Evolutionary conservation across 2,888 invertebrate species (phyloP).

Genomic region (Leistus spinibarbis): DNA sequence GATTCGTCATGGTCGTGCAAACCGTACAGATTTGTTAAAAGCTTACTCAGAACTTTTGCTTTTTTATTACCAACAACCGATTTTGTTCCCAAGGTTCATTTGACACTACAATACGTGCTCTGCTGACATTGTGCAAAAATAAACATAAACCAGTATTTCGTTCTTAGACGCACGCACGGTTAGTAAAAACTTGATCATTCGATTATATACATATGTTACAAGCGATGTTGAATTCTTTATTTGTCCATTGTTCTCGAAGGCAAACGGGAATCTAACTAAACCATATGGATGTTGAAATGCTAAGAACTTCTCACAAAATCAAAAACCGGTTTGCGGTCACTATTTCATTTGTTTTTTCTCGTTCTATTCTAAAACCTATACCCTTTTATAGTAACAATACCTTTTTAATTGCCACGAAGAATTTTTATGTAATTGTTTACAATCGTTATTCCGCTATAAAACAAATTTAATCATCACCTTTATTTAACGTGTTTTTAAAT

Average conservation of each 20-base stretch:
- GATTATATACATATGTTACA: not conserved
- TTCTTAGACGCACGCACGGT: not conserved
- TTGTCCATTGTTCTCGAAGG: slow-evolving; percentile 33
- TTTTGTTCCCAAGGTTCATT: slow-evolving; percentile 23
- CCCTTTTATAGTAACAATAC: slow-evolving; percentile 27
- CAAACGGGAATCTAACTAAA: slow-evolving; percentile 9
- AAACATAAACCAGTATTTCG: slow-evolving; percentile 25
- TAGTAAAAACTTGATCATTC: slow-evolving; percentile 38
- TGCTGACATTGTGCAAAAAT: slow-evolving; percentile 25
- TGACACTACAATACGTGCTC: slow-evolving; percentile 23
- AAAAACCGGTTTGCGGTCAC: slow-evolving; percentile 32
- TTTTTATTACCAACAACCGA: slow-evolving; percentile 2
- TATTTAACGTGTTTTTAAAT: not conserved
- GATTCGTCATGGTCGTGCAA: not conserved
- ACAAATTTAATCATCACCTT: slow-evolving; percentile 2
- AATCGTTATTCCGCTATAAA: not conserved
- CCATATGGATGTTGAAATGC: slow-evolving; percentile 24
- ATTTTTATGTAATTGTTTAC: not conserved
- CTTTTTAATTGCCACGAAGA: slow-evolving; percentile 6
- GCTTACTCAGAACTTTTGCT: slow-evolving; percentile 4
- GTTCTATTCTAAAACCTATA: slow-evolving; percentile 28
- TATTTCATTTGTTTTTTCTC: slow-evolving; percentile 25
- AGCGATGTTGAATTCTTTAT: slow-evolving; percentile 23
- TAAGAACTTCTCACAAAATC: slow-evolving; percentile 34
- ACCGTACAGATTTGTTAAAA: not conserved